Conservation (phyloP, 2,888 invertebrate genomes). For the Nephrotoma flavescens region DNA sequence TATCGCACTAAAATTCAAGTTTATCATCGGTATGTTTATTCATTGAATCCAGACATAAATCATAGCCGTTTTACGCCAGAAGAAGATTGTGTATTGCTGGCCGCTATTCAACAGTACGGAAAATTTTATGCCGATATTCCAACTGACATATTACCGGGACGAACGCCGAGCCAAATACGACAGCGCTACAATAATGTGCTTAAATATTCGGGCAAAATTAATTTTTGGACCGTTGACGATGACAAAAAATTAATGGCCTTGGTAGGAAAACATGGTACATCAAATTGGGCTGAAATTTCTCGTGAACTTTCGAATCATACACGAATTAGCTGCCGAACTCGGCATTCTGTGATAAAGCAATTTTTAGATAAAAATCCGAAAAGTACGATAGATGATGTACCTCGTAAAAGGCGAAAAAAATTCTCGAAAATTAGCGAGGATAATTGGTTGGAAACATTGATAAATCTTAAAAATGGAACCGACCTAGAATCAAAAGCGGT, state of each 20-base stretch:
- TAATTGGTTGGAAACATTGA: constrained; percentile 25
- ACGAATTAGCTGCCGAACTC: constrained; percentile 43
- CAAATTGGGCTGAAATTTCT: constrained; percentile 38
- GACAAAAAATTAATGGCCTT: constrained; percentile 42
- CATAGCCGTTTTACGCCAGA: constrained; percentile 48
- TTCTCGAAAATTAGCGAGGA: constrained; percentile 17
- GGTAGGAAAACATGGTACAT: constrained; percentile 34
- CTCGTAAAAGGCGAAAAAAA: constrained; percentile 17
- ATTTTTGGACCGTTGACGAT: constrained; percentile 45
- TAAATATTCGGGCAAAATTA: constrained; percentile 25
- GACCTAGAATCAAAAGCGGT: constrained; percentile 10
- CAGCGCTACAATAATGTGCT: constrained; percentile 40
- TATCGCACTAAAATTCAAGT: constrained; percentile 49
- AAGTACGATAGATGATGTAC: constrained; percentile 20
- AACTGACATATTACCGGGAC: constrained; percentile 40
- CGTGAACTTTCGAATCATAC: constrained; percentile 38
- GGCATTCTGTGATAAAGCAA: constrained; percentile 38
- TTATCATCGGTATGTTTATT: constrained; percentile 36
- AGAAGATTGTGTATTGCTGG: constrained; percentile 50
- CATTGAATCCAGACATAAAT: constrained; percentile 32
- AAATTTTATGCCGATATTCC: constrained; percentile 41
- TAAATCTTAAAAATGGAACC: constrained; percentile 12
- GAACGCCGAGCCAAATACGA: constrained; percentile 45
- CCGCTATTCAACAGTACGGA: constrained; percentile 45
- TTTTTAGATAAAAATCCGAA: constrained; percentile 37